Evolutionary conservation across 1,140 invertebrate species (phyloP).

Genomic region (Nixonia krombeini): DNA sequence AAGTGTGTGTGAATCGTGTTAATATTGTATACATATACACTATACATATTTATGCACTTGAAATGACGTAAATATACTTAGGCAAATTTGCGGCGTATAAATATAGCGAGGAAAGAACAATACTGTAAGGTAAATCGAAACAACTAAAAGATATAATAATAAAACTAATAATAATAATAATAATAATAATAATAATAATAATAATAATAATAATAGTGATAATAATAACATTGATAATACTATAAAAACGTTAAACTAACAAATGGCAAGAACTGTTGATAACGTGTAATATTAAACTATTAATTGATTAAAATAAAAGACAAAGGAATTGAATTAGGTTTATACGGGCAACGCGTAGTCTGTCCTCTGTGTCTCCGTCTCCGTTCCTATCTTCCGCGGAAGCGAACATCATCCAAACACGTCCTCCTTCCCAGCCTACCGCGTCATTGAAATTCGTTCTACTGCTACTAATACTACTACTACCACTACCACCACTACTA

Average conservation of each 20-base stretch:
- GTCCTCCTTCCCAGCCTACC: conserved; percentile 5
- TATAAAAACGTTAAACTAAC: conserved; percentile 51
- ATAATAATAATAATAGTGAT: conserved; percentile 23
- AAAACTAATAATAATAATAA: no score
- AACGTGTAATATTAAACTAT: conserved; percentile 64
- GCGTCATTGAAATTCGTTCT: no score
- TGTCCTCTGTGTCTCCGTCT: conserved; percentile 60
- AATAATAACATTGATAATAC: conserved; percentile 3
- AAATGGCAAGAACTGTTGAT: conserved; percentile 60
- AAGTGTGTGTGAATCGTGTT: conserved; percentile 31
- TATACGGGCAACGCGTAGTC: conserved; percentile 55
- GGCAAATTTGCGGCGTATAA: conserved; percentile 43
- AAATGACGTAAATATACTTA: conserved; percentile 38
- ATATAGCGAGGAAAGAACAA: conserved; percentile 37
- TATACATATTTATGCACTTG: conserved; percentile 49
- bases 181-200: no score
- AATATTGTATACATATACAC: conserved; percentile 38
- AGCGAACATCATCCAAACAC: conserved; percentile 7
- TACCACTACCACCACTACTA: no score
- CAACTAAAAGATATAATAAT: conserved; percentile 48
- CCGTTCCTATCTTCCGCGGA: conserved; percentile 52
- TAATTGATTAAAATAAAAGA: conserved; percentile 66
- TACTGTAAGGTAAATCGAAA: conserved; percentile 57
- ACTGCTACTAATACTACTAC: no score
- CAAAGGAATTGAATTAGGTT: conserved; percentile 71